These are phyloP conservation scores for Acanthurus leucopareius DNA, from an alignment of 2,797 vertebrate genomes.

Conservation along the genomic window DNA sequence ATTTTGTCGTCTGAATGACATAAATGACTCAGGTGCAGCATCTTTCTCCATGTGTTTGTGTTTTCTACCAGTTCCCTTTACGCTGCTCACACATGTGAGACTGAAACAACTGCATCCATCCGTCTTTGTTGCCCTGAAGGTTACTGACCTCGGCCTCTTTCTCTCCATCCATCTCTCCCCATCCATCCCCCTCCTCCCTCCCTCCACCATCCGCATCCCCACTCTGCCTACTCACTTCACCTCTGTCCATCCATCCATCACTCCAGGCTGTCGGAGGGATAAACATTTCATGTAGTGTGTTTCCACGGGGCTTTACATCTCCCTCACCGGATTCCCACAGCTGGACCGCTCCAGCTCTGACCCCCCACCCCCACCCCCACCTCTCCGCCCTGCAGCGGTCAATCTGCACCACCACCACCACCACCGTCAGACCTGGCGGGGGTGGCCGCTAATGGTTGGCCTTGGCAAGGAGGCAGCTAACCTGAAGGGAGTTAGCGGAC, in stretches of 20 bases:
- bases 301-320: conserved; percentile 40
- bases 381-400: conserved; percentile 47
- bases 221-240: background rate
- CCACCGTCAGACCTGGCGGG: conserved; percentile 8
- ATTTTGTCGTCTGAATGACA: background rate
- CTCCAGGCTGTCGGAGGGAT: conserved; percentile 23
- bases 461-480: conserved; percentile 21
- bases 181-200: background rate
- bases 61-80: background rate
- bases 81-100: background rate
- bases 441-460: conserved; percentile 12
- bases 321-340: conserved; percentile 3
- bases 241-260: conserved; percentile 36
- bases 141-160: conserved; percentile 41
- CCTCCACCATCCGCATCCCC: background rate
- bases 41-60: background rate
- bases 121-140: conserved; percentile 49
- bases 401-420: conserved; percentile 11
- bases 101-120: conserved; percentile 14
- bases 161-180: conserved; percentile 29
- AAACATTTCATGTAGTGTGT: conserved; percentile 48
- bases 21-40: background rate
- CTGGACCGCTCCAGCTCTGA: conserved; percentile 35
- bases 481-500: conserved; percentile 16
- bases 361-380: conserved; percentile 1